Percentiles rank a stretch among this genome's conserved stretches.
phyloP scores from a whole-genome alignment of 2,113 vertebrate species.

The Argyrosomus japonicus region DNA sequence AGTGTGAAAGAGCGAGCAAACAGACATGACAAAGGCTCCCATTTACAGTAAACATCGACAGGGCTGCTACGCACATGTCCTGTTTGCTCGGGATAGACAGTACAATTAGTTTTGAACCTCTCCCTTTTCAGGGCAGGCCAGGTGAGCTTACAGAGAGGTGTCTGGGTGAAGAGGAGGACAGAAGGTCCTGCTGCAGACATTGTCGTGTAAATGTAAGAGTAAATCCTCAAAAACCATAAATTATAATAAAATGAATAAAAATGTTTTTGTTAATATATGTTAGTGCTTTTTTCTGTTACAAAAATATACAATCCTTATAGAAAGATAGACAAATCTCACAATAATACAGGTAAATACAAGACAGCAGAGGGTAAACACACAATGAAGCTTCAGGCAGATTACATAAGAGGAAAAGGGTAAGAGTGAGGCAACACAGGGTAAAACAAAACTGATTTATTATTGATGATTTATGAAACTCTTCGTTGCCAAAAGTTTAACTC shows the following conservation, averaged over 20 bases:
- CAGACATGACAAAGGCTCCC: slow-evolving; percentile 61
- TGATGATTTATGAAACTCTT: neutral
- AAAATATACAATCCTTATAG: neutral
- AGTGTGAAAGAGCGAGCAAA: slow-evolving; percentile 64
- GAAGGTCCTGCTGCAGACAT: slow-evolving; percentile 15
- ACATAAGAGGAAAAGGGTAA: neutral
- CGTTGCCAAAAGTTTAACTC: neutral
- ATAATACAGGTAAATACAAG: neutral
- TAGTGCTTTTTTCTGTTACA: neutral
- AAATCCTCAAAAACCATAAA: slow-evolving; percentile 33
- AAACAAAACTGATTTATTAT: neutral
- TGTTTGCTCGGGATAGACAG: slow-evolving; percentile 64
- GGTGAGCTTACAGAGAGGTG: slow-evolving; percentile 72
- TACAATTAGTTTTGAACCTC: slow-evolving; percentile 55
- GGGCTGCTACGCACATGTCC: slow-evolving; percentile 40
- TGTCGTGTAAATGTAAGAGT: slow-evolving; percentile 14
- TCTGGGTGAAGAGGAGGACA: slow-evolving; percentile 25
- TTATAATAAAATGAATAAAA: neutral
- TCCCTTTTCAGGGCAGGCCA: slow-evolving; percentile 55
- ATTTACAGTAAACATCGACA: slow-evolving; percentile 79
- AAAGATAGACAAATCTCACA: neutral
- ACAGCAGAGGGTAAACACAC: too few relatives aligned
- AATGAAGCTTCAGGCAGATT: too few relatives aligned
- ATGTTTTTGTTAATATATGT: slow-evolving; percentile 5
- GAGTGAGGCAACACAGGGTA: neutral